A percentile compares a stretch with the other conserved stretches of the same genome.
phyloP scores from a whole-genome alignment of 2,888 invertebrate genomes.

The Chymomyza caudatula region DNA sequence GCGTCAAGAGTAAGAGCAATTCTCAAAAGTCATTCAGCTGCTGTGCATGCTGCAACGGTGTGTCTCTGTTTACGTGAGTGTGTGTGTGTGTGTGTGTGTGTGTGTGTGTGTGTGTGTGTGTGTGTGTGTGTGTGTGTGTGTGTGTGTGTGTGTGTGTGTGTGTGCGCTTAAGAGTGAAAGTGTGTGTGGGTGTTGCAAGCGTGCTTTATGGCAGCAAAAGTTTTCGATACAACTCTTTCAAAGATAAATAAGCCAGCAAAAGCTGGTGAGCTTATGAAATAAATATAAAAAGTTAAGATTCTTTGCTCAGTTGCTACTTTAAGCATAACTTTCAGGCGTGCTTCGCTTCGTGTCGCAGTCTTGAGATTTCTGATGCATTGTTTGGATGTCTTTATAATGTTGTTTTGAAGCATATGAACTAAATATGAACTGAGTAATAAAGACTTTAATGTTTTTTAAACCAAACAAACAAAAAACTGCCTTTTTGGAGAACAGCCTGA shows the following conservation, averaged over 20 bases:
- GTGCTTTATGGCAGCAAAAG: not conserved
- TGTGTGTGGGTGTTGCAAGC: not conserved
- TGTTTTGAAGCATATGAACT: no score
- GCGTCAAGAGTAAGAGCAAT: not conserved
- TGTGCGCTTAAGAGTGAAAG: not conserved
- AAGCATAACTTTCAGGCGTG: no score
- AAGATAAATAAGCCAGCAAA: not conserved
- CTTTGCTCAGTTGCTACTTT: not conserved
- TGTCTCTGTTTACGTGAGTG: no score
- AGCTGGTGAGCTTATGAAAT: no score
- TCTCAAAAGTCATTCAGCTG: conserved; percentile 31
- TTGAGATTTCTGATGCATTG: no score
- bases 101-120: not conserved
- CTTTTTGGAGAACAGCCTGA: not conserved
- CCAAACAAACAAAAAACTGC: no score
- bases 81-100: not conserved
- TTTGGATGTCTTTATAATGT: no score
- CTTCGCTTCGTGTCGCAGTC: no score
- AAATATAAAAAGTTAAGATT: not conserved
- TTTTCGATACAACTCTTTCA: not conserved
- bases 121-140: not conserved
- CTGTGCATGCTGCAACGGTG: not conserved
- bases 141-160: not conserved
- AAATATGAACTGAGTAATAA: no score
- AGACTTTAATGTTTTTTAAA: no score